Percentiles rank a stretch among this genome's conserved stretches.
Conservation (phyloP, 2,888 invertebrate species). For the Crematogaster levior region DNA sequence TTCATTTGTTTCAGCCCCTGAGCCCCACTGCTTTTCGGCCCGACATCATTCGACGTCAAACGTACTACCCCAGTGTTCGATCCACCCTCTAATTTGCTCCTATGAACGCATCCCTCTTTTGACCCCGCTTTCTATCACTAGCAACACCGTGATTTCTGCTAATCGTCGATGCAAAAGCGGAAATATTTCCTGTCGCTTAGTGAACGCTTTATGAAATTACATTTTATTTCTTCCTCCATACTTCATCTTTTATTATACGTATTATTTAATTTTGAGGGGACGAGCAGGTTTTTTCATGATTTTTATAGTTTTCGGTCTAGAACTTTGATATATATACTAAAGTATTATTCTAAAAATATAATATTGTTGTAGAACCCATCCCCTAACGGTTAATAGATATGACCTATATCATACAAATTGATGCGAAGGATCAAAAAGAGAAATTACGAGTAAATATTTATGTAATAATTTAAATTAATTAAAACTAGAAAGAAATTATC, state of each 20-base stretch:
- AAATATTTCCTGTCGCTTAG: constrained; percentile 4
- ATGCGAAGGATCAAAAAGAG: too few species aligned
- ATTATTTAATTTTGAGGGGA: too few species aligned
- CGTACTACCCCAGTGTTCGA: constrained; percentile 78
- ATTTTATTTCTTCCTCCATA: background rate
- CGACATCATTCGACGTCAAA: constrained; percentile 73
- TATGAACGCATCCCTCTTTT: constrained; percentile 76
- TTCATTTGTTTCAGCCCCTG: constrained; percentile 84
- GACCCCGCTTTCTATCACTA: constrained; percentile 63
- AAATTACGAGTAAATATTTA: background rate
- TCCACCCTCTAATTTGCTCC: constrained; percentile 84
- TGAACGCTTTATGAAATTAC: background rate
- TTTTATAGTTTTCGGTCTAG: too few species aligned
- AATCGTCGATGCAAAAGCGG: constrained; percentile 63
- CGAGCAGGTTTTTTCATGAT: too few species aligned
- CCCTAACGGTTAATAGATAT: background rate
- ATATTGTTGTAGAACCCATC: too few species aligned
- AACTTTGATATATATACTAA: too few species aligned
- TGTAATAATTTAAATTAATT: background rate
- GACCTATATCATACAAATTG: background rate
- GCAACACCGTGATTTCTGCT: constrained; percentile 54
- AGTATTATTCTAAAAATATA: too few species aligned
- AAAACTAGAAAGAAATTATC: background rate
- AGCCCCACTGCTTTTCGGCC: constrained; percentile 68
- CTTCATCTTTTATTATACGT: background rate